These are phyloP conservation scores for Strigamia transsilvanica DNA, from an alignment of 2,888 invertebrate species.

Conservation along the genomic window DNA sequence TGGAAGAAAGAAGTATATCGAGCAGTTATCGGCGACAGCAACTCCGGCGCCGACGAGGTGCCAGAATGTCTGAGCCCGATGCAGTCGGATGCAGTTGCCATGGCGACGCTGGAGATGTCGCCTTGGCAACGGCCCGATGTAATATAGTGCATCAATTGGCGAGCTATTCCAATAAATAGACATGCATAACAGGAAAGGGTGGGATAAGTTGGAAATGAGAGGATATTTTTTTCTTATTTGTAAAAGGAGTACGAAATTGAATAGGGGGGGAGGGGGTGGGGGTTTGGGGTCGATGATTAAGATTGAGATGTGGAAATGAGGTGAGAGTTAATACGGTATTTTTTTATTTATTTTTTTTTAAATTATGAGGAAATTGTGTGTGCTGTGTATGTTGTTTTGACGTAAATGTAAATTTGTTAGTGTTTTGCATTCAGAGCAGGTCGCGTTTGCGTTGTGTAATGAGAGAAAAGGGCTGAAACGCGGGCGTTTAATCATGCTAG, in stretches of 20 bases:
- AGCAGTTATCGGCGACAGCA: slow-evolving; percentile 38
- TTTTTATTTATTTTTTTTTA: not conserved
- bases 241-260: too few relatives aligned
- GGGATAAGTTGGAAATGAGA: not conserved
- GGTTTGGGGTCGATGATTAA: not conserved
- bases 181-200: slow-evolving; percentile 41
- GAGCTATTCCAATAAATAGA: slow-evolving; percentile 44
- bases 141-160: slow-evolving; percentile 48
- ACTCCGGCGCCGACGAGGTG: slow-evolving; percentile 36
- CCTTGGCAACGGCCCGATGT: slow-evolving; percentile 35
- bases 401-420: not conserved
- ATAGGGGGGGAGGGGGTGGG: too few relatives aligned
- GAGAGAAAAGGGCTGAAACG: not conserved
- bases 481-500: slow-evolving; percentile 31
- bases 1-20: slow-evolving; percentile 39
- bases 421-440: too few relatives aligned
- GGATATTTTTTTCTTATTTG: not conserved
- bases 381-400: not conserved
- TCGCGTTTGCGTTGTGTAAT: too few relatives aligned
- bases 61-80: slow-evolving; percentile 41
- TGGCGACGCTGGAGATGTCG: slow-evolving; percentile 36
- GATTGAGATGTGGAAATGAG: not conserved
- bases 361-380: not conserved
- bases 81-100: slow-evolving; percentile 44
- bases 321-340: not conserved